A percentile compares a stretch with the other conserved stretches of the same genome.
Evolutionary conservation across 1,140 invertebrate genomes (phyloP).

Genomic region (Brachystomella parvula): DNA sequence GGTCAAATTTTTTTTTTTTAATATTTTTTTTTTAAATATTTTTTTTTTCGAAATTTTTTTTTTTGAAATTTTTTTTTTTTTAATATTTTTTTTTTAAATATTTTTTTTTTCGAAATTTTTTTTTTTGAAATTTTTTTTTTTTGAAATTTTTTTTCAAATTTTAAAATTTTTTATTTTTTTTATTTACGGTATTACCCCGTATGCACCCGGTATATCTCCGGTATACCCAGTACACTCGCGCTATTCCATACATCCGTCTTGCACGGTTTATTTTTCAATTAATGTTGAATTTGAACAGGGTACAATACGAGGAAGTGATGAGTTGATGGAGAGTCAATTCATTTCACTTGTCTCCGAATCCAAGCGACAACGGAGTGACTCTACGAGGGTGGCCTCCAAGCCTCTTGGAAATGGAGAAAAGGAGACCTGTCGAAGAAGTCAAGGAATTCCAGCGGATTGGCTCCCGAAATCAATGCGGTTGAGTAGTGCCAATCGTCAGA

Average conservation of each 20-base stretch:
- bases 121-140: no score
- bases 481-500: slow-evolving; percentile 18
- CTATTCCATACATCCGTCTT: no score
- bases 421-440: neutral
- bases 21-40: no score
- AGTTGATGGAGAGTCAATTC: slow-evolving; percentile 17
- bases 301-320: slow-evolving; percentile 33
- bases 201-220: no score
- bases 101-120: no score
- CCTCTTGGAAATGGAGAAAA: neutral
- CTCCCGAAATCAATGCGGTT: slow-evolving; percentile 1
- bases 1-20: neutral
- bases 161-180: neutral
- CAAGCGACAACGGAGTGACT: neutral
- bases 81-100: no score
- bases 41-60: no score
- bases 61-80: no score
- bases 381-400: neutral
- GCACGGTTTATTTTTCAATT: neutral
- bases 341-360: neutral
- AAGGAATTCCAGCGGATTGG: neutral
- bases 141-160: no score
- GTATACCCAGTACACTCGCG: no score
- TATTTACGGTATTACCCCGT: no score
- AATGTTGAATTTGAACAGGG: slow-evolving; percentile 19